Evolutionary conservation across 2,797 vertebrate species (phyloP).

Genomic region (Acrossocheilus wenchowensis): DNA sequence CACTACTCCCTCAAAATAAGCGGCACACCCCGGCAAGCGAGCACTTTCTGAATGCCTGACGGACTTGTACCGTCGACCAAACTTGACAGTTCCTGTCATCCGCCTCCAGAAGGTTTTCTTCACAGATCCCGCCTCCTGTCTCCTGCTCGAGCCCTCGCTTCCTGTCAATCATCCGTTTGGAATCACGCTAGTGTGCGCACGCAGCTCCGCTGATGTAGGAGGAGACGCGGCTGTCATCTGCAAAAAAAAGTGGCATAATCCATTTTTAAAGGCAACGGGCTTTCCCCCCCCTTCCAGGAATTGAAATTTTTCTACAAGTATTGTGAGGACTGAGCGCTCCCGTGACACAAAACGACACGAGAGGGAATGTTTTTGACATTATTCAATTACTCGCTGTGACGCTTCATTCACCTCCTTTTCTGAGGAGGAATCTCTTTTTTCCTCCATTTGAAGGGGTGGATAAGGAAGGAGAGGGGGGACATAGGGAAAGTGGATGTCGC

Average conservation of each 20-base stretch:
- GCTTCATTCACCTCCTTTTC: slow-evolving; percentile 34
- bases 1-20: not conserved
- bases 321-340: not conserved
- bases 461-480: slow-evolving; percentile 26
- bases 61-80: slow-evolving; percentile 46
- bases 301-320: not conserved
- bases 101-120: slow-evolving; percentile 39
- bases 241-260: slow-evolving; percentile 43
- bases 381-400: not conserved
- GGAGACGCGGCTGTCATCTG: slow-evolving; percentile 44
- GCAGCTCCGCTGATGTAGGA: slow-evolving; percentile 52
- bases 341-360: not conserved
- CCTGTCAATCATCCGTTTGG: slow-evolving; percentile 55
- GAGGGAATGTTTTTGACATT: not conserved
- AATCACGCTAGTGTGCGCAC: slow-evolving; percentile 47
- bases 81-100: slow-evolving; percentile 53
- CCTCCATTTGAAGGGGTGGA: slow-evolving; percentile 40
- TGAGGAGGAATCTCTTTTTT: slow-evolving; percentile 12
- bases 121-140: slow-evolving; percentile 43
- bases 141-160: slow-evolving; percentile 25
- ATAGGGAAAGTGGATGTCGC: slow-evolving; percentile 52
- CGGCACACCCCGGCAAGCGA: slow-evolving; percentile 16
- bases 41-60: slow-evolving; percentile 16
- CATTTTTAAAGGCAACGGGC: slow-evolving; percentile 30
- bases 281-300: not conserved